phyloP scores from a whole-genome alignment of 2,797 vertebrate species.

The Pangasius sanitwongsei region DNA sequence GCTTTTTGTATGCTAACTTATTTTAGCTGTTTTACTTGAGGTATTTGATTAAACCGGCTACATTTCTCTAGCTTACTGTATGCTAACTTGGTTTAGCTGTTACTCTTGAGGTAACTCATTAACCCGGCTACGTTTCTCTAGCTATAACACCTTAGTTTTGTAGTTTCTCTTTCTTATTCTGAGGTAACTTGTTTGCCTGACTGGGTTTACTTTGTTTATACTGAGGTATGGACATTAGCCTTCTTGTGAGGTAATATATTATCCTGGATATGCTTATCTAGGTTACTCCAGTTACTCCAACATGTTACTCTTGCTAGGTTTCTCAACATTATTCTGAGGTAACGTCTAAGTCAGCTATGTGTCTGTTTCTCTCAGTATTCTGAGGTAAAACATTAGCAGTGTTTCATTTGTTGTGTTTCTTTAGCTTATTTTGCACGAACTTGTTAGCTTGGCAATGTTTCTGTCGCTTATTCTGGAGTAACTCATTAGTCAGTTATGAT shows the following conservation, averaged over 20 bases:
- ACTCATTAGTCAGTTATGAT: neutral
- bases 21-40: neutral
- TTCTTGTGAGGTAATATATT: neutral
- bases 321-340: neutral
- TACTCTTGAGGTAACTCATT: neutral
- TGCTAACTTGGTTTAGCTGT: neutral
- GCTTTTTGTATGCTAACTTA: neutral
- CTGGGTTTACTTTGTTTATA: neutral
- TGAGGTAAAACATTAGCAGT: neutral
- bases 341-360: neutral
- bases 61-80: neutral
- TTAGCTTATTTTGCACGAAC: neutral
- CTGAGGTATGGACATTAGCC: neutral
- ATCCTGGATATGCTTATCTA: neutral
- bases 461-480: neutral
- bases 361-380: neutral
- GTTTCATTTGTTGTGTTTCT: neutral
- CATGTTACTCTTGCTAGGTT: neutral
- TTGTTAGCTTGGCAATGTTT: neutral
- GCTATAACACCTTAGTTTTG: neutral
- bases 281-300: neutral
- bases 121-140: neutral
- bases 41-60: conserved; percentile 1
- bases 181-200: neutral
- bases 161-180: neutral